Base-by-base conservation (phyloP, 2,797 vertebrate genomes). In the Karalla daura region DNA sequence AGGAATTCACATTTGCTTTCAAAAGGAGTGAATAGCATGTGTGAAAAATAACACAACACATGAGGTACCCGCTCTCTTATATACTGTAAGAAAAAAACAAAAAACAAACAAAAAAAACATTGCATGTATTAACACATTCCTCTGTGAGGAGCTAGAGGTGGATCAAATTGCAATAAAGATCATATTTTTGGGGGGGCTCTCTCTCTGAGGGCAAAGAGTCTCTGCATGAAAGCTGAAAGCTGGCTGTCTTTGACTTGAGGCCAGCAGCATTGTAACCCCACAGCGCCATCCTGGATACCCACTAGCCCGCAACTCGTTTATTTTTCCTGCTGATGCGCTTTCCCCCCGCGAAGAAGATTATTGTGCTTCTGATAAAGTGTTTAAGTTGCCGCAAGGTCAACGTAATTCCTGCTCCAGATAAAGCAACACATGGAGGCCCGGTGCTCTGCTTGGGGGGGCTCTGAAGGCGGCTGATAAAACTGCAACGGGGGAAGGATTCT, bases 311-410 rank as follows among this genome's bases (percentile, higher is more conserved):
- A 60, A 45, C 78, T 58, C 69, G 5, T 69, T 78, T 80, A 56
- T 43, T 59, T 35, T 59, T 74, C 39, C 58, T 52, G 65, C 78
- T 53, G 78, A 86, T 80, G 83, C 58, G 46, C 67, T 83, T 86
- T 66, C 81, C 50, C 33, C 81, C 50, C 33, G 20, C 27, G 49
- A 83, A 86, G 82, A 72, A 88, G 81, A 92, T 91, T 91, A 86
- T 82, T 80, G 82, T 60, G 74, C 56, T 56, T 52, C 65, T 65
- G 88, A 92, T 92, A 89, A 91, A 91, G 85, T 86, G 83, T 89
- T 88, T 87, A 83, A 81, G 77, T 76, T 73, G 81, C 83, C 54
- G 68, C 92, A 88, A 92, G 89, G 91, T 92, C 90, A 89, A 71
- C 63, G 49, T 68, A 86, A 89, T 89, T 90, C 84, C 66, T 69